Percentiles rank a stretch among this genome's conserved stretches.
Conservation (phyloP, 2,888 invertebrate genomes). For the Eubasilissa splendida region DNA sequence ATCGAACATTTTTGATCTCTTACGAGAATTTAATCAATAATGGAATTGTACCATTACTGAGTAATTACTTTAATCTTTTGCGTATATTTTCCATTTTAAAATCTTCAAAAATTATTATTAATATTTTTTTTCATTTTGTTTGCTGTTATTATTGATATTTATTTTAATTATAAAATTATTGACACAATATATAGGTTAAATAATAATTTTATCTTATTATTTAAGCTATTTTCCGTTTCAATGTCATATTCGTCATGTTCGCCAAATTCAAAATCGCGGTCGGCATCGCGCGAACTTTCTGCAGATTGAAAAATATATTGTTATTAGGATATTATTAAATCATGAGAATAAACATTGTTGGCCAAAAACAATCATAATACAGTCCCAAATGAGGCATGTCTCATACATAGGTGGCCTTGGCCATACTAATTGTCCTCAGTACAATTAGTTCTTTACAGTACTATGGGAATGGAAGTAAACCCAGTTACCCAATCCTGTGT, state of each 20-base stretch:
- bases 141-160: no score
- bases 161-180: no score
- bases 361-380: conserved; percentile 37
- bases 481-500: conserved; percentile 35
- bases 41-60: no score
- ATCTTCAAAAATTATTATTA: no score
- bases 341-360: conserved; percentile 45
- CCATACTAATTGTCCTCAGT: conserved; percentile 32
- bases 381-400: conserved; percentile 28
- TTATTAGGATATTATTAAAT: conserved; percentile 27
- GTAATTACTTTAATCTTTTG: no score
- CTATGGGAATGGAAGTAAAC: conserved; percentile 38
- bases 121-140: no score
- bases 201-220: neutral
- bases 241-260: conserved; percentile 37
- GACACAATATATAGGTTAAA: no score
- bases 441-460: conserved; percentile 40
- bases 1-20: no score
- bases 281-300: conserved; percentile 28
- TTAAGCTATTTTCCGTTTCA: neutral
- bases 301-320: conserved; percentile 13
- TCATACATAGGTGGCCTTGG: conserved; percentile 37
- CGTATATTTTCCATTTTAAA: no score
- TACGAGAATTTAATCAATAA: no score
- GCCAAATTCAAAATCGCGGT: conserved; percentile 11